These are phyloP conservation scores for Lytechinus pictus DNA, from an alignment of 35 echinoderm and acorn worm genomes.

Conservation along the genomic window DNA sequence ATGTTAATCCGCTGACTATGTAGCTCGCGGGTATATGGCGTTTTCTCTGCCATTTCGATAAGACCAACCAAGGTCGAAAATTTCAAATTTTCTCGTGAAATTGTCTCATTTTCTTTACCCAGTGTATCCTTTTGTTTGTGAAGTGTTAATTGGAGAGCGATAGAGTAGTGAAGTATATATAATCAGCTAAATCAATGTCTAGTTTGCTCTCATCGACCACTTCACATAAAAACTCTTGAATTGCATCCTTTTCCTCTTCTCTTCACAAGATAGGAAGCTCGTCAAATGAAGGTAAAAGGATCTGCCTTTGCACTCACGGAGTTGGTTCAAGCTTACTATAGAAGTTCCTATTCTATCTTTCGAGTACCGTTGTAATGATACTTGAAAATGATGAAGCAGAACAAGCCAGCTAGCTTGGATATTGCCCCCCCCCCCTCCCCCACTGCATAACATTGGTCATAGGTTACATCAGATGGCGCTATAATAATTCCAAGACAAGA, in stretches of 20 bases:
- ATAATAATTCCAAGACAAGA: background rate
- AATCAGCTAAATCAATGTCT: conserved; percentile 30
- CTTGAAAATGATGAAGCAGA: background rate
- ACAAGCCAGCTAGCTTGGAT: conserved; percentile 3
- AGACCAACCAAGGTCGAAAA: background rate
- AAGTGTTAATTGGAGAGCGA: conserved; percentile 2
- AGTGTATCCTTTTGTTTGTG: background rate
- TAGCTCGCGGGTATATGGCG: background rate
- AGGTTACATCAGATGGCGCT: background rate
- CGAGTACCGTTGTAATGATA: conserved; percentile 43
- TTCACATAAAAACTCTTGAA: conserved; percentile 13
- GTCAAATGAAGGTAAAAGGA: background rate
- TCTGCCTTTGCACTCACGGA: background rate
- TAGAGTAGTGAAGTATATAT: background rate
- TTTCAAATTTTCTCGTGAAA: background rate
- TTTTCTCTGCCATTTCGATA: background rate
- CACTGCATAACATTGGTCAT: background rate
- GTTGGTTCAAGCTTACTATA: background rate
- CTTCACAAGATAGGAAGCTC: background rate
- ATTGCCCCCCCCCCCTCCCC: background rate
- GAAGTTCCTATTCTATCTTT: background rate
- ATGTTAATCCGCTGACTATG: background rate
- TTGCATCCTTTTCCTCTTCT: background rate
- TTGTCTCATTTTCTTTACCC: background rate
- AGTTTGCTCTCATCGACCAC: background rate